Evolutionary conservation across 2,888 invertebrate genomes (phyloP).

Genomic region (Limnephilus rhombicus): DNA sequence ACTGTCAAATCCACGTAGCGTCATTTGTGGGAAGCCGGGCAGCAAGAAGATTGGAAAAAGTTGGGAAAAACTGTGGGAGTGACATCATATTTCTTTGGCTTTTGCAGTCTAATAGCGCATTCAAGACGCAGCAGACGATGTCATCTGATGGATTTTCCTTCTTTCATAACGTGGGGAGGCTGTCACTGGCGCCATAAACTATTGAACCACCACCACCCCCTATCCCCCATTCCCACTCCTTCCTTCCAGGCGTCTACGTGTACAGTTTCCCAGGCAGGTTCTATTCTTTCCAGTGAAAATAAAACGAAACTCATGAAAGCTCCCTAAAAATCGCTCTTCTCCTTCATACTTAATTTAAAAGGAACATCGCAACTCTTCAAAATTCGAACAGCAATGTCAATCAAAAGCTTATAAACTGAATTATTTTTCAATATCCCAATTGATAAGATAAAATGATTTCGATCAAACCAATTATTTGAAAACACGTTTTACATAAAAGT

Average conservation of each 20-base stretch:
- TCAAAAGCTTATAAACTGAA: background rate
- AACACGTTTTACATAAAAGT: too few relatives aligned
- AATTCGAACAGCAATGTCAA: background rate
- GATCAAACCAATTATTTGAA: too few relatives aligned
- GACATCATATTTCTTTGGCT: slow-evolving; percentile 59
- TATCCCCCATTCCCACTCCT: background rate
- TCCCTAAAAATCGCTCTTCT: background rate
- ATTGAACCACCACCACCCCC: slow-evolving; percentile 9
- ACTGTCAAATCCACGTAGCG: slow-evolving; percentile 58
- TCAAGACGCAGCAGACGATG: slow-evolving; percentile 56
- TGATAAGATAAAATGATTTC: background rate
- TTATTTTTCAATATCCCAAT: background rate
- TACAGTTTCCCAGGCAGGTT: background rate
- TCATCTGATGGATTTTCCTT: slow-evolving; percentile 63
- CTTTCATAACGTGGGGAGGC: slow-evolving; percentile 50
- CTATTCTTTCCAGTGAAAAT: background rate
- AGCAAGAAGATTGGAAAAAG: slow-evolving; percentile 47
- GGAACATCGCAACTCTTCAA: background rate
- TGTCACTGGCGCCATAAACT: slow-evolving; percentile 42
- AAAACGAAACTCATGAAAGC: background rate
- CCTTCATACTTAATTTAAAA: background rate
- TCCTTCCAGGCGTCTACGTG: background rate
- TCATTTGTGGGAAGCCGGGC: slow-evolving; percentile 45
- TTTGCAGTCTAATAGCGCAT: slow-evolving; percentile 58
- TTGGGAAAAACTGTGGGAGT: slow-evolving; percentile 45